phyloP scores from a whole-genome alignment of 2,888 invertebrate genomes.

The Xanthorhoe designata region DNA sequence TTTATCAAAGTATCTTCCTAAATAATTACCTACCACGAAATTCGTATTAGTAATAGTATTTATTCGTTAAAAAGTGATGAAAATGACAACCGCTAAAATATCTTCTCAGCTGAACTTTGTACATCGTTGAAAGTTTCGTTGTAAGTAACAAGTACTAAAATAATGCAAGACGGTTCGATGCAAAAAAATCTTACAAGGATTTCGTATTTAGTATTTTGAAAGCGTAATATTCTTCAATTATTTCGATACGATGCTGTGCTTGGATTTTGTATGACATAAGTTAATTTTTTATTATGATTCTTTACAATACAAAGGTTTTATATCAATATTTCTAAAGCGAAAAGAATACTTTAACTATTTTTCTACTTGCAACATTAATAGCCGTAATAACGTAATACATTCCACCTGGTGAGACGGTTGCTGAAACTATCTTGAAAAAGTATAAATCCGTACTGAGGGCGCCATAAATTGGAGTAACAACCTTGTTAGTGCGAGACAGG shows the following conservation, averaged over 20 bases:
- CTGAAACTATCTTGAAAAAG: constrained; percentile 62
- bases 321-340: background rate
- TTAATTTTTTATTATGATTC: too few species aligned
- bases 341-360: constrained; percentile 13
- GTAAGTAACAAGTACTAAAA: background rate
- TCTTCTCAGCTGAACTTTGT: background rate
- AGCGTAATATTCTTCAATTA: too few species aligned
- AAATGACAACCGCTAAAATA: background rate
- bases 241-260: too few species aligned
- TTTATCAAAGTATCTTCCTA: too few species aligned
- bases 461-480: constrained; percentile 76
- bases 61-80: too few species aligned
- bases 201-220: too few species aligned
- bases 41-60: background rate
- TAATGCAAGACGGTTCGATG: background rate
- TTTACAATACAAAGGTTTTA: background rate
- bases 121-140: background rate
- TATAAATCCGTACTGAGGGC: constrained; percentile 73
- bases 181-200: too few species aligned
- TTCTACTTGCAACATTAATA: constrained; percentile 28
- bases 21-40: too few species aligned
- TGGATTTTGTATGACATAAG: too few species aligned
- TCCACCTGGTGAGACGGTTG: constrained; percentile 46
- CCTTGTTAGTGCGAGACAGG: constrained; percentile 66
- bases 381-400: constrained; percentile 30